These are phyloP conservation scores for Chelonus insularis DNA, from an alignment of 1,140 invertebrate genomes.

Conservation along the genomic window DNA sequence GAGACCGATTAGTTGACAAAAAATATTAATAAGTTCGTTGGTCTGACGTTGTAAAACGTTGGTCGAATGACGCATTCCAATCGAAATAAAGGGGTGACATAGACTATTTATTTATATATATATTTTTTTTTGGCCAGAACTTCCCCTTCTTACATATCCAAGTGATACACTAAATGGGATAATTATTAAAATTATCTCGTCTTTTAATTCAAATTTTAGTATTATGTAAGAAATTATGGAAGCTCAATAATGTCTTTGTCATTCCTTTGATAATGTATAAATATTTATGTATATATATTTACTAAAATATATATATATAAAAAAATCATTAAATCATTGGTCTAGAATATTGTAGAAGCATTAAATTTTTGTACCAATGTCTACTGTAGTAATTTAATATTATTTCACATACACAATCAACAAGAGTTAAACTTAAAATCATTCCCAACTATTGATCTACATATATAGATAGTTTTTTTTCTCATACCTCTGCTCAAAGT, in stretches of 20 bases:
- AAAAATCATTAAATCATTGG: slow-evolving; percentile 43
- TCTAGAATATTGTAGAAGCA: slow-evolving; percentile 54
- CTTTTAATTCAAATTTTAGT: too few species aligned
- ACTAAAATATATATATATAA: slow-evolving; percentile 21
- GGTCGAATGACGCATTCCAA: slow-evolving; percentile 56
- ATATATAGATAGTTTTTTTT: too few species aligned
- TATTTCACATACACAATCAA: slow-evolving; percentile 33
- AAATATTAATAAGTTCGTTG: slow-evolving; percentile 49
- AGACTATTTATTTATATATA: slow-evolving; percentile 34
- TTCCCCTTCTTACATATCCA: not conserved
- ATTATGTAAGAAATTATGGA: slow-evolving; percentile 31
- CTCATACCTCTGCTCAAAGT: too few species aligned
- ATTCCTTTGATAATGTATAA: slow-evolving; percentile 41
- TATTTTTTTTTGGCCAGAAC: not conserved
- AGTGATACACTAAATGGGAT: too few species aligned
- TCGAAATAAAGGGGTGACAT: slow-evolving; percentile 49
- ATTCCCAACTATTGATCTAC: too few species aligned
- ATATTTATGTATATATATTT: slow-evolving; percentile 9
- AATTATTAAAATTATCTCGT: too few species aligned
- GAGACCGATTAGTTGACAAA: slow-evolving; percentile 15
- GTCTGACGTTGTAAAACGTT: slow-evolving; percentile 52
- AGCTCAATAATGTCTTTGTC: slow-evolving; percentile 45
- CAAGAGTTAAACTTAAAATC: not conserved
- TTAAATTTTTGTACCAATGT: slow-evolving; percentile 60
- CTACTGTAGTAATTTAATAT: slow-evolving; percentile 53